Evolutionary conservation across 2,888 invertebrate species (phyloP).

Genomic region (Eilema depressum): DNA sequence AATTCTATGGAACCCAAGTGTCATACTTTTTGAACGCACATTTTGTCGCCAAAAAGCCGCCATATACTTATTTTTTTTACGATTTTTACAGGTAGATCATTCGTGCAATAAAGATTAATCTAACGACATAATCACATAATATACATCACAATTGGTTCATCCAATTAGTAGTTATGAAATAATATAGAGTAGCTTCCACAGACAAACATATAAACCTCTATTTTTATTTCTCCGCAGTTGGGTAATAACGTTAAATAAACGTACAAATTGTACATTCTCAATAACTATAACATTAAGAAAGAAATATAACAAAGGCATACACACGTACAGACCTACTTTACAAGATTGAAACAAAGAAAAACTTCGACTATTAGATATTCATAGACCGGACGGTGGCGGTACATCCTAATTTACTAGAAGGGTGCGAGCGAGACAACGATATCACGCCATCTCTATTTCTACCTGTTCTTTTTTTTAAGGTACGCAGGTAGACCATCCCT

Average conservation of each 20-base stretch:
- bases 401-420: slow-evolving; percentile 49
- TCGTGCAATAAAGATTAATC: too few species aligned
- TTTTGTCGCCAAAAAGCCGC: background rate
- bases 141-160: too few species aligned
- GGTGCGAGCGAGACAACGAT: slow-evolving; percentile 39
- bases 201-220: background rate
- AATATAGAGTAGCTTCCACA: background rate
- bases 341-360: slow-evolving; percentile 43
- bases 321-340: background rate
- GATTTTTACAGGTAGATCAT: too few species aligned
- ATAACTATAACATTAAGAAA: background rate
- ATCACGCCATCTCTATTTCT: slow-evolving; percentile 51
- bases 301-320: background rate
- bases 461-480: slow-evolving; percentile 64
- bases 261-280: background rate
- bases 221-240: background rate
- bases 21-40: background rate
- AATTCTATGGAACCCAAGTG: background rate
- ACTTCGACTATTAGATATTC: slow-evolving; percentile 45
- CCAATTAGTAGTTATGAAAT: too few species aligned
- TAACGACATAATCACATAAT: too few species aligned
- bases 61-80: too few species aligned
- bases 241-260: background rate
- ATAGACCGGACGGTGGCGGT: slow-evolving; percentile 40
- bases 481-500: slow-evolving; percentile 56